A percentile compares a stretch with the other conserved stretches of the same genome.
Evolutionary conservation across 2,888 invertebrate genomes (phyloP).

Genomic region (Aphodius granarius): DNA sequence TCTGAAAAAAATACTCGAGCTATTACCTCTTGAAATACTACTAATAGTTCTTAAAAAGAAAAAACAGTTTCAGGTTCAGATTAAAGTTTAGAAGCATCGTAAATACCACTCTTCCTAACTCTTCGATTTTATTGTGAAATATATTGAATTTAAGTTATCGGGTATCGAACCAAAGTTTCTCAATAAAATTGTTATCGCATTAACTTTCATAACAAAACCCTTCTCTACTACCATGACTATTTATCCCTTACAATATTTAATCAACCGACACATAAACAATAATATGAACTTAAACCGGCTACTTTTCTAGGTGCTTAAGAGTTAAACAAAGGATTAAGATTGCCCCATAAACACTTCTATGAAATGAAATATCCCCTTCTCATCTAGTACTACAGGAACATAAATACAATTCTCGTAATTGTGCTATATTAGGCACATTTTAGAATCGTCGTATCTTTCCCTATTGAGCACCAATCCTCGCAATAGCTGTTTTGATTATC

Average conservation of each 20-base stretch:
- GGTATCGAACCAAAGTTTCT: no score
- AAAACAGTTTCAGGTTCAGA: no score
- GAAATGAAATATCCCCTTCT: neutral
- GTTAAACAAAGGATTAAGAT: neutral
- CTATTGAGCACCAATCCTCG: neutral
- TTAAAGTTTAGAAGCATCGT: no score
- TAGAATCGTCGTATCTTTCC: neutral
- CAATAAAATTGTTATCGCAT: no score
- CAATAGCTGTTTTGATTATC: neutral
- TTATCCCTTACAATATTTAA: neutral
- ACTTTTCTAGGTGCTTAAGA: neutral
- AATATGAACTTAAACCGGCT: neutral
- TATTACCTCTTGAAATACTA: no score
- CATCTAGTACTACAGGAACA: neutral
- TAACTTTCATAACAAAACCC: neutral
- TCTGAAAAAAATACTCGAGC: no score
- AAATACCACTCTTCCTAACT: no score
- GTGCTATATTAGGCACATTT: neutral
- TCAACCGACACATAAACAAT: neutral
- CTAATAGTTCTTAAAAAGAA: no score
- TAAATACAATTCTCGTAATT: neutral
- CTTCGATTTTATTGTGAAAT: no score
- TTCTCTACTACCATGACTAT: neutral
- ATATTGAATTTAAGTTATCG: no score
- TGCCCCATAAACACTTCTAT: neutral